phyloP scores from a whole-genome alignment of 2,888 invertebrate species.

The Coleophora flavipennella region DNA sequence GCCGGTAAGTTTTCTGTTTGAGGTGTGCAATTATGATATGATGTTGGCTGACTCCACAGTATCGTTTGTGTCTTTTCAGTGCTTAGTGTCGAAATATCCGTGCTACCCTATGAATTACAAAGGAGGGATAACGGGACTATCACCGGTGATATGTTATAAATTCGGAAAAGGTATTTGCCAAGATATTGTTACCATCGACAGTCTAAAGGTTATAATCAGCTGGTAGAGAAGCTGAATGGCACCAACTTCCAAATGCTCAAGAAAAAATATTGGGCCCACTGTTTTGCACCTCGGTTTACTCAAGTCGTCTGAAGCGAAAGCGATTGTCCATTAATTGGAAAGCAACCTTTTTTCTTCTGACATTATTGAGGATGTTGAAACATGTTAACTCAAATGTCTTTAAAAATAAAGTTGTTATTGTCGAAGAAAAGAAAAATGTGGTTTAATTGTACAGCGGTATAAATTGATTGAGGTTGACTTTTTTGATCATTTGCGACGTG shows the following conservation, averaged over 20 bases:
- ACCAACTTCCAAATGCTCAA: background rate
- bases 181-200: no score
- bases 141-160: slow-evolving; percentile 13
- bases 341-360: no score
- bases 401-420: background rate
- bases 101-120: slow-evolving; percentile 1
- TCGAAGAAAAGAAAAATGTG: background rate
- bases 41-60: background rate
- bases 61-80: background rate
- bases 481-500: background rate
- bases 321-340: no score
- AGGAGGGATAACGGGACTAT: background rate
- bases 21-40: background rate
- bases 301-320: no score
- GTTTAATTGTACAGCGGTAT: background rate
- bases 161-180: no score
- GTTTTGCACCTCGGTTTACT: no score
- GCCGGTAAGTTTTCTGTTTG: background rate
- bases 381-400: background rate
- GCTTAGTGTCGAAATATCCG: background rate
- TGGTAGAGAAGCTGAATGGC: no score
- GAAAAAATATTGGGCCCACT: background rate
- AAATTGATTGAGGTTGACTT: background rate
- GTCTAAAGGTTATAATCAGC: no score
- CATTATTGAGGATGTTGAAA: background rate